These are phyloP conservation scores for Holacanthella duospinosa DNA, from an alignment of 2,888 invertebrate genomes.

Conservation along the genomic window DNA sequence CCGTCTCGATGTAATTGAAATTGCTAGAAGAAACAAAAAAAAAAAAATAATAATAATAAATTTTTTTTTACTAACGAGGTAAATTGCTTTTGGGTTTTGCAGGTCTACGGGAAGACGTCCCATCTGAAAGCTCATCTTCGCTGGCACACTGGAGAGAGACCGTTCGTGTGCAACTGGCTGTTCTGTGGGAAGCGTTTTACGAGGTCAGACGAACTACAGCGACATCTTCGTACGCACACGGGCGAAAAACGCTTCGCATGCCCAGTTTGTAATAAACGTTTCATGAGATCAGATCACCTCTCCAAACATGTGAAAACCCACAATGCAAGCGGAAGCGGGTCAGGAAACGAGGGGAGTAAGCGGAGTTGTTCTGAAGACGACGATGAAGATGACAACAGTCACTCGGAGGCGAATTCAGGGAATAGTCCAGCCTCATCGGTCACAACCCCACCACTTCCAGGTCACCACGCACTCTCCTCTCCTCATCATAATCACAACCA, in stretches of 20 bases:
- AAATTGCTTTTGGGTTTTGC: too few species aligned
- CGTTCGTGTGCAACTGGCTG: conserved; percentile 89
- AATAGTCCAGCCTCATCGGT: conserved; percentile 39
- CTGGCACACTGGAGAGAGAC: conserved; percentile 90
- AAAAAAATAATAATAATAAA: background rate
- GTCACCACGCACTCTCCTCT: conserved; percentile 46
- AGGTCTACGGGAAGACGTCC: conserved; percentile 83
- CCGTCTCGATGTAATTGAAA: background rate
- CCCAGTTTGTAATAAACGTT: conserved; percentile 75
- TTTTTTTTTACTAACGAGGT: too few species aligned
- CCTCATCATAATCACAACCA: conserved; percentile 40
- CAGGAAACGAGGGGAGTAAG: conserved; percentile 46
- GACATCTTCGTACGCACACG: conserved; percentile 83
- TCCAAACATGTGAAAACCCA: conserved; percentile 49
- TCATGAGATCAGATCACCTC: conserved; percentile 61
- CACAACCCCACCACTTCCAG: conserved; percentile 44
- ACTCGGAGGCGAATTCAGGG: conserved; percentile 42
- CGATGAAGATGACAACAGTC: conserved; percentile 80
- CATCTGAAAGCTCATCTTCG: conserved; percentile 73
- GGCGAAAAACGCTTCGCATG: conserved; percentile 87
- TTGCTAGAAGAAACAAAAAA: background rate
- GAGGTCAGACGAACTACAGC: conserved; percentile 53
- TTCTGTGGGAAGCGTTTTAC: conserved; percentile 78
- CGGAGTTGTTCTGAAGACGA: conserved; percentile 67
- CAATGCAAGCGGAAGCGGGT: conserved; percentile 17